Percentiles rank a stretch among this genome's conserved stretches.
These are phyloP conservation scores for Procapra przewalskii DNA, from an alignment of 2,113 vertebrate species.

Conservation along the genomic window DNA sequence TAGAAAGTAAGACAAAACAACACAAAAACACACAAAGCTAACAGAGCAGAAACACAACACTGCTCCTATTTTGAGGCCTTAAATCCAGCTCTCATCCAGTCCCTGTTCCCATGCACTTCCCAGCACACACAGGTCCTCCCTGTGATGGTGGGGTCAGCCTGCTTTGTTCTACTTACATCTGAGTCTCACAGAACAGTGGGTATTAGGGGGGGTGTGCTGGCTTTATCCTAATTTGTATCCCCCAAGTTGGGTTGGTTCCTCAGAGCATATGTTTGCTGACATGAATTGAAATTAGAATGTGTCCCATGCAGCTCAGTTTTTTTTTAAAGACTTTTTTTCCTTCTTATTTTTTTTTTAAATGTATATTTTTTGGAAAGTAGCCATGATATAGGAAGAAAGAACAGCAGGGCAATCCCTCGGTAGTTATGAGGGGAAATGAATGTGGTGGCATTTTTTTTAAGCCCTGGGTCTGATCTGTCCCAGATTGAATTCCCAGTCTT, in stretches of 20 bases:
- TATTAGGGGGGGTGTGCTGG: not conserved
- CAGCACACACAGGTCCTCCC: accelerated
- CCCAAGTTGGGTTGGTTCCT: not conserved
- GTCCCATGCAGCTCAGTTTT: not conserved
- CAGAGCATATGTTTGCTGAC: not conserved
- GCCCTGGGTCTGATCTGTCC: not conserved
- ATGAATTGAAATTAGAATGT: conserved; percentile 41
- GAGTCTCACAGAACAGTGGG: not conserved
- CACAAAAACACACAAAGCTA: not conserved
- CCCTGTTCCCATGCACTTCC: not conserved
- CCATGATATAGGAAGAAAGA: not conserved
- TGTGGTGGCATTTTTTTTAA: not conserved
- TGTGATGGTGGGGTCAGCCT: accelerated
- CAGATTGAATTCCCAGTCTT: conserved; percentile 22
- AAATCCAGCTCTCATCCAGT: not conserved
- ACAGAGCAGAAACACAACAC: not conserved
- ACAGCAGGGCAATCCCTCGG: not conserved
- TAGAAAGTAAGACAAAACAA: not conserved
- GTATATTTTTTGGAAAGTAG: not conserved
- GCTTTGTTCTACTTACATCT: not conserved
- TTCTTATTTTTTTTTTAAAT: not conserved
- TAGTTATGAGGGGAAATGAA: conserved; percentile 33
- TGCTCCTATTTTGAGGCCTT: not conserved
- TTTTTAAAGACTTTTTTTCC: not conserved
- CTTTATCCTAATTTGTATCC: not conserved